phyloP scores from a whole-genome alignment of 2,888 invertebrate species.

The Drosophila dives region DNA sequence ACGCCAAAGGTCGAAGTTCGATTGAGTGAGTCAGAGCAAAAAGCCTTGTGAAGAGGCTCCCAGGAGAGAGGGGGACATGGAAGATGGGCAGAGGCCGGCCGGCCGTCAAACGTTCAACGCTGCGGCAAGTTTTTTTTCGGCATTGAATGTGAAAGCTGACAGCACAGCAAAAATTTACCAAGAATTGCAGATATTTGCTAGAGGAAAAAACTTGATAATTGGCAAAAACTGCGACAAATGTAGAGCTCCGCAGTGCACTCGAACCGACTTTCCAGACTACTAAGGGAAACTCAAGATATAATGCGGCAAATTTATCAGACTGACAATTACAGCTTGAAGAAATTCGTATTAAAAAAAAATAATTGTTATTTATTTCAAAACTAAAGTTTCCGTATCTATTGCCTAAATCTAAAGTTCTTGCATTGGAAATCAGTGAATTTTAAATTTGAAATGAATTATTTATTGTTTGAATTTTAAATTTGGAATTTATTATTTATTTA shows the following conservation, averaged over 20 bases:
- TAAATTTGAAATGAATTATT: no score
- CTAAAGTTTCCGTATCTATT: no score
- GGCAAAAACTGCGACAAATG: conserved; percentile 53
- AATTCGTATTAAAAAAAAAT: conserved; percentile 14
- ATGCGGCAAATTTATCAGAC: not conserved
- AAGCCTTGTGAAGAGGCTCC: not conserved
- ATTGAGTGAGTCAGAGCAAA: conserved; percentile 50
- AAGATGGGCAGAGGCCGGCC: not conserved
- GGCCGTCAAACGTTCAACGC: conserved; percentile 29
- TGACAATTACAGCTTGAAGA: not conserved
- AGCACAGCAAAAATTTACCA: conserved; percentile 26
- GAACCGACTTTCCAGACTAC: conserved; percentile 6
- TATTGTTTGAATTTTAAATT: no score
- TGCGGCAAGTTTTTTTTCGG: conserved; percentile 33
- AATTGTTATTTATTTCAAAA: no score
- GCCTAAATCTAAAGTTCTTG: not conserved
- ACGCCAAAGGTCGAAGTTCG: conserved; percentile 70
- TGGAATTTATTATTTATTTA: no score
- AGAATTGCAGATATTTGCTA: not conserved
- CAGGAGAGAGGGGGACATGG: not conserved
- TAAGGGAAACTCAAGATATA: not conserved
- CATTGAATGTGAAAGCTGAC: conserved; percentile 44
- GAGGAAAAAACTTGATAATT: conserved; percentile 45
- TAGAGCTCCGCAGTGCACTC: conserved; percentile 39
- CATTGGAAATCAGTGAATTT: not conserved